Evolutionary conservation across 1,140 invertebrate genomes (phyloP), one percentile per base, ranked within the genome.

Genomic region (Drosophila nasuta): DNA sequence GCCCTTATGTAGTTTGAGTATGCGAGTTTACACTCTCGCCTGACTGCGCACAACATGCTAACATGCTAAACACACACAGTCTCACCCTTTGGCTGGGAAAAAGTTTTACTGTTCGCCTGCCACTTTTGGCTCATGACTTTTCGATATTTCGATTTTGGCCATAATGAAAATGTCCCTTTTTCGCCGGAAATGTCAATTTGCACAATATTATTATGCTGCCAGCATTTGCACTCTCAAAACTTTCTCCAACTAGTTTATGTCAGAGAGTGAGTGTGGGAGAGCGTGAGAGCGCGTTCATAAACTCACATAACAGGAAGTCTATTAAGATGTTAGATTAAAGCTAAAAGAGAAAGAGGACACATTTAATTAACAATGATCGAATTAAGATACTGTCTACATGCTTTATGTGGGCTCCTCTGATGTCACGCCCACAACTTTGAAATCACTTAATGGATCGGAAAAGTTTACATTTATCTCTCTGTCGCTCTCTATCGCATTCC

Each of bases 371-470:
- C 45, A 63, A 33, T 64, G 73, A 64, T 71, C 52, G 35, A 75
- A 70, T 75, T 63, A 69, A 56, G 66, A 75, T 70, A 62, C 25
- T 30, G 60, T 11, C 48, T 11, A 33, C 49, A 17, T 54, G 35
- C 45, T 72, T 45, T 11, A 56, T 81, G 48, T 33, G 41, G 33
- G 1, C 38, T 5, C 0, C 0, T n/a, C 46, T 49, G 38, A 5
- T 6, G 52, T 30, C 71, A 68, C 41, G 54, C 62, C 52, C 33
- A 71, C 68, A 70, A 86, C 70, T 82, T 80, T 80, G 51, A 76
- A 87, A 88, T 87, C 83, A 87, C 69, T 87, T 87, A 88, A 80
- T 87, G 66, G 77, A 17, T 54, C 17, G 63, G 6, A 49, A 79
- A 87, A 82, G 46, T 77, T 87, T 83, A 35, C n/a, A 54, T 58